Evolutionary conservation across 2,888 invertebrate species (phyloP).

Genomic region (Sclerodermus sp.): DNA sequence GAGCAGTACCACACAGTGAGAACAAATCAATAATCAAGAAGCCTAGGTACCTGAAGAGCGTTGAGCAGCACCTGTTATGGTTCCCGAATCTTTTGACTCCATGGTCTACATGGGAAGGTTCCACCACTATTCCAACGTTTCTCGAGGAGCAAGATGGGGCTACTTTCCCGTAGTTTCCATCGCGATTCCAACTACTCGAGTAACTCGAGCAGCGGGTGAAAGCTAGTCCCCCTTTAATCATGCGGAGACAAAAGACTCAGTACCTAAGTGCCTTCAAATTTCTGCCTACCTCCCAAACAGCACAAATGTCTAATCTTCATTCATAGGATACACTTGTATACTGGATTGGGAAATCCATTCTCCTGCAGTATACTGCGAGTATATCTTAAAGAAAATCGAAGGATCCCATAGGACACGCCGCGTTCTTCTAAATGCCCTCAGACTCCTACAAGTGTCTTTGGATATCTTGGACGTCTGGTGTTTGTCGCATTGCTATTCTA

Average conservation of each 20-base stretch:
- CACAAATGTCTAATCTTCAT: no score
- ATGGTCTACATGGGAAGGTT: no score
- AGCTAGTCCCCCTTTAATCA: constrained; percentile 26
- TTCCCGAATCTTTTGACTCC: background rate
- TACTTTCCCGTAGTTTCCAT: no score
- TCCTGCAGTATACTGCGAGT: no score
- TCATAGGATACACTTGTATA: no score
- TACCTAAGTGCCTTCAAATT: constrained; percentile 30
- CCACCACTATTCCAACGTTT: background rate
- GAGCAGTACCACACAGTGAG: constrained; percentile 56
- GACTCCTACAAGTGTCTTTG: no score
- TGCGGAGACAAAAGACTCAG: constrained; percentile 1
- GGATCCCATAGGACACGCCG: no score
- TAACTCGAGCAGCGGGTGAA: constrained; percentile 13
- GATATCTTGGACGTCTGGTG: no score
- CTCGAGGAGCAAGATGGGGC: background rate
- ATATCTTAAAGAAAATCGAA: no score
- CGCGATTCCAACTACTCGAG: background rate
- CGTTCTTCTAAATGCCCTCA: no score
- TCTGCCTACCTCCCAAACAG: background rate
- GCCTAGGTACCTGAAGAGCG: constrained; percentile 25
- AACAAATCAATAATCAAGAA: constrained; percentile 1
- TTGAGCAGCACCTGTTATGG: background rate
- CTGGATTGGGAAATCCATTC: no score
- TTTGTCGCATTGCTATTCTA: no score